A percentile compares a stretch with the other conserved stretches of the same genome.
Conservation (phyloP, 2,888 invertebrate genomes). For the Myopa testacea region DNA sequence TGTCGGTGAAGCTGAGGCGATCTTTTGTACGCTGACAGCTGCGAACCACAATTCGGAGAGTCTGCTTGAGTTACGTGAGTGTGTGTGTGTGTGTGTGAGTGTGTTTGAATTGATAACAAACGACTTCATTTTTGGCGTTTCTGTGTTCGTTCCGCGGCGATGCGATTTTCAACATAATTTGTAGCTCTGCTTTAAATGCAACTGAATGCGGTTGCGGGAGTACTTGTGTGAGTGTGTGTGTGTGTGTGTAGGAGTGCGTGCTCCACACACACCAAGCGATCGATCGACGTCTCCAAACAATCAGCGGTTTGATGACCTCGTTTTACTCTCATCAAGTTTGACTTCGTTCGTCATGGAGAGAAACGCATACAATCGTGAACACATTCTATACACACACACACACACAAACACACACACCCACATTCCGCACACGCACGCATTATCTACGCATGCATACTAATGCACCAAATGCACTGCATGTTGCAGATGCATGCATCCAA, state of each 20-base stretch:
- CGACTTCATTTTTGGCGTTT: neutral
- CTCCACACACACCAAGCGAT: neutral
- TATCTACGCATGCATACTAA: neutral
- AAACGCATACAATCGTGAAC: no score
- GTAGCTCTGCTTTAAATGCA: neutral
- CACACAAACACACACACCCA: neutral
- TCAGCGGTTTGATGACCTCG: neutral
- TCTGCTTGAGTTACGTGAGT: neutral
- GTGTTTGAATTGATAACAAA: neutral
- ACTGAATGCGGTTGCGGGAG: neutral
- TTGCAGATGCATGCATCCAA: no score
- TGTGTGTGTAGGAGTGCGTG: neutral
- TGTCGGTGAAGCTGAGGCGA: neutral
- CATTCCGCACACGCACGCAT: neutral
- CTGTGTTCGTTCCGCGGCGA: neutral
- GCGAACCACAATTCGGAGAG: neutral
- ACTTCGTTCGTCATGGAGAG: neutral
- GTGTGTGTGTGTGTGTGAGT: neutral
- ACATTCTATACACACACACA: neutral
- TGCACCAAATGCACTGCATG: neutral
- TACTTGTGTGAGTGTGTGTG: constrained; percentile 3
- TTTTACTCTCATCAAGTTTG: neutral
- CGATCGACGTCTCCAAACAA: neutral
- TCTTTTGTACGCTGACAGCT: neutral
- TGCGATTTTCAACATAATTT: neutral